phyloP scores from a whole-genome alignment of 2,113 vertebrate genomes.

The Mastomys coucha region DNA sequence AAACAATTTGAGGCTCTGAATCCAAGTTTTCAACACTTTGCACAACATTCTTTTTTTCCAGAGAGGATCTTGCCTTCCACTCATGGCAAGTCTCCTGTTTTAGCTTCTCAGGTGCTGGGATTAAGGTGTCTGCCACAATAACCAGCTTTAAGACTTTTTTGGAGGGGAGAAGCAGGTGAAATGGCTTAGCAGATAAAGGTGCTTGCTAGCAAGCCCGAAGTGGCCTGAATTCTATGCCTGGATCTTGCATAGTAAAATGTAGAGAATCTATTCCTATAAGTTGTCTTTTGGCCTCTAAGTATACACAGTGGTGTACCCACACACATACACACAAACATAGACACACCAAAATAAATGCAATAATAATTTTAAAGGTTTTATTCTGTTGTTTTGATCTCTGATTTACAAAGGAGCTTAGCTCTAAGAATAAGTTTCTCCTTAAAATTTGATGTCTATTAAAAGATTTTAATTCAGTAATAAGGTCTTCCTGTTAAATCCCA shows the following conservation, averaged over 20 bases:
- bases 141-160: neutral
- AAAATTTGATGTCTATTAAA: neutral
- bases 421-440: neutral
- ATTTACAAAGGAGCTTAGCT: neutral
- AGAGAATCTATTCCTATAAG: neutral
- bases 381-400: neutral
- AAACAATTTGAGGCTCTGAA: neutral
- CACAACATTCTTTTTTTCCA: neutral
- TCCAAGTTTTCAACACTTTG: neutral
- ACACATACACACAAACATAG: neutral
- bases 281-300: neutral
- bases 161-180: rapidly evolving
- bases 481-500: neutral
- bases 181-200: neutral
- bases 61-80: neutral
- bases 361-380: neutral
- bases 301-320: neutral
- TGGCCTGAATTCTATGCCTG: neutral
- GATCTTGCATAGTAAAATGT: too few relatives aligned
- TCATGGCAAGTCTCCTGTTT: neutral
- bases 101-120: neutral
- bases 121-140: neutral
- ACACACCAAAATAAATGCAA: neutral
- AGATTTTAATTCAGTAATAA: neutral
- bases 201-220: neutral